These are phyloP conservation scores for Nansenia antarctica DNA, from an alignment of 2,113 vertebrate genomes.

Conservation along the genomic window DNA sequence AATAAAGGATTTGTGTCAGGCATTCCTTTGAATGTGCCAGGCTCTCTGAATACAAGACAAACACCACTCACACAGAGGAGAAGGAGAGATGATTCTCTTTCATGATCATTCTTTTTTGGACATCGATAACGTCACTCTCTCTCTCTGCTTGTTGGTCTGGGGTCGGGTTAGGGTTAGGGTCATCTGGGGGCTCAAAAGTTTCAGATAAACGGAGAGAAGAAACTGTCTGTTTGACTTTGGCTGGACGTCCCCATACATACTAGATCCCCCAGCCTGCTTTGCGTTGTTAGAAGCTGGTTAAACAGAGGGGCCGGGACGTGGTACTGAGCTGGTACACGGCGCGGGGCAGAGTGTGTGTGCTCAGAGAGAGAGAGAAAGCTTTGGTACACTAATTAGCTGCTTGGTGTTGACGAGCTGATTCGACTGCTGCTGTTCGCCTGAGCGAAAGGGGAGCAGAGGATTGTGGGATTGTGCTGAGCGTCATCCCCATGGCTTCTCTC, in stretches of 20 bases:
- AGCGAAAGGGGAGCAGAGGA: background rate
- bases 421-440: background rate
- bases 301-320: background rate
- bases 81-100: constrained; percentile 23
- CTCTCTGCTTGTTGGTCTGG: no score
- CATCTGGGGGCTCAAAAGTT: no score
- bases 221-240: no score
- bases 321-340: background rate
- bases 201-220: no score
- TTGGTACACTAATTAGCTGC: background rate
- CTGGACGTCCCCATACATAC: background rate
- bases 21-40: constrained; percentile 44
- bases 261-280: background rate
- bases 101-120: constrained; percentile 14
- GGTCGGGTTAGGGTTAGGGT: no score
- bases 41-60: constrained; percentile 38
- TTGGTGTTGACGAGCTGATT: background rate
- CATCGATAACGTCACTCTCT: no score
- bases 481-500: background rate
- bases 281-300: background rate
- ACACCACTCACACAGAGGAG: background rate
- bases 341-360: background rate
- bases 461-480: background rate
- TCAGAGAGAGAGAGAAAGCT: background rate
- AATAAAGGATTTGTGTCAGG: constrained; percentile 41